Percentiles rank a stretch among this genome's conserved stretches.
Conservation (phyloP, 2,113 vertebrate genomes). For the Syrrhaptes paradoxus region DNA sequence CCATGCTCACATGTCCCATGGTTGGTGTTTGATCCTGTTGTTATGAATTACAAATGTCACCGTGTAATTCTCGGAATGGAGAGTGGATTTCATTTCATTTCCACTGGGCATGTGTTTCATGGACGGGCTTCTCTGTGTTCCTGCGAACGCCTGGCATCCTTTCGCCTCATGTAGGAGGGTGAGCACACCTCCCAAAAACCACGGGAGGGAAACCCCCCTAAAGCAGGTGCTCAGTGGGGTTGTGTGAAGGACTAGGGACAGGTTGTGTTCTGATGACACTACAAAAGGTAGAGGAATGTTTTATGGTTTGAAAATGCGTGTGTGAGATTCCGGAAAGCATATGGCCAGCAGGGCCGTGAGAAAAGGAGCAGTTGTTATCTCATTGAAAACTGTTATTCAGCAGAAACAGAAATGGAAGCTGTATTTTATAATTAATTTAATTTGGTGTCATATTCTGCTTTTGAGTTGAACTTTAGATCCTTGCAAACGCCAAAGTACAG, state of each 20-base stretch:
- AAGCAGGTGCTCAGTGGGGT: background rate
- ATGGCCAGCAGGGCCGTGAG: background rate
- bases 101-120: accelerated
- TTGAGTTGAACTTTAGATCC: background rate
- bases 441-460: background rate
- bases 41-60: background rate
- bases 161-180: accelerated
- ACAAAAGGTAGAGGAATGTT: background rate
- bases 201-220: accelerated
- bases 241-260: background rate
- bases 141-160: background rate
- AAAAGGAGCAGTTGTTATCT: background rate
- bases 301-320: background rate
- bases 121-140: background rate
- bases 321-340: background rate
- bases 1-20: background rate
- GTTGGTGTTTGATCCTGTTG: background rate
- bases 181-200: background rate
- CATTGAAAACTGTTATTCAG: background rate
- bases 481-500: background rate
- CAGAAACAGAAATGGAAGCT: background rate
- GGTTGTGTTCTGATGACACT: background rate
- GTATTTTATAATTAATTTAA: background rate
- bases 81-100: background rate
- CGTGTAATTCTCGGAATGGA: background rate